phyloP scores from a whole-genome alignment of 2,888 invertebrate species.

The Coenonympha arcania region DNA sequence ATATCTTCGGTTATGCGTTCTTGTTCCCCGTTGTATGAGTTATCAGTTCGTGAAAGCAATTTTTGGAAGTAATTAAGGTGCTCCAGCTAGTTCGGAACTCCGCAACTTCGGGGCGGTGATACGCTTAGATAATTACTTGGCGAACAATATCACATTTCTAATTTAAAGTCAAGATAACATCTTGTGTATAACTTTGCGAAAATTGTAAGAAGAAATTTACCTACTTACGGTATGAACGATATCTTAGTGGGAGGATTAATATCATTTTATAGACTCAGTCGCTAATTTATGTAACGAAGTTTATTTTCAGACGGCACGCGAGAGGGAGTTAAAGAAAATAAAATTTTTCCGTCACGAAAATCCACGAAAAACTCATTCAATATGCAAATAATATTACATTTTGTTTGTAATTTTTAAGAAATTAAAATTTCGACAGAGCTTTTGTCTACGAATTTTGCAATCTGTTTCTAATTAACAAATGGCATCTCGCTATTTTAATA shows the following conservation, averaged over 20 bases:
- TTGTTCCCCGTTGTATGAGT: conserved; percentile 3
- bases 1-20: not conserved
- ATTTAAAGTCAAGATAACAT: conserved; percentile 12
- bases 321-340: too few species aligned
- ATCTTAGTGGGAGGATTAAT: not conserved
- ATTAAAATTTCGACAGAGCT: too few species aligned
- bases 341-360: too few species aligned
- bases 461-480: too few species aligned
- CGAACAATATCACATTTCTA: conserved; percentile 11
- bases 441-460: too few species aligned
- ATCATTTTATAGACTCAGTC: not conserved
- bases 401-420: too few species aligned
- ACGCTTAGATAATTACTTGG: conserved; percentile 3
- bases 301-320: too few species aligned
- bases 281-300: too few species aligned
- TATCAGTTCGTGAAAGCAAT: conserved; percentile 9
- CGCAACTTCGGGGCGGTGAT: not conserved
- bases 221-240: not conserved
- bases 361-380: too few species aligned
- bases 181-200: not conserved
- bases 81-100: conserved; percentile 7
- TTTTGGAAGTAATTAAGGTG: conserved; percentile 13
- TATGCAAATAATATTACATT: too few species aligned
- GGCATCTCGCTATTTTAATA: too few species aligned
- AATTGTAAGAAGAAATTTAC: not conserved